Percentiles rank a stretch among this genome's conserved stretches.
phyloP scores from a whole-genome alignment of 2,113 vertebrate species.

The Mugil cephalus region DNA sequence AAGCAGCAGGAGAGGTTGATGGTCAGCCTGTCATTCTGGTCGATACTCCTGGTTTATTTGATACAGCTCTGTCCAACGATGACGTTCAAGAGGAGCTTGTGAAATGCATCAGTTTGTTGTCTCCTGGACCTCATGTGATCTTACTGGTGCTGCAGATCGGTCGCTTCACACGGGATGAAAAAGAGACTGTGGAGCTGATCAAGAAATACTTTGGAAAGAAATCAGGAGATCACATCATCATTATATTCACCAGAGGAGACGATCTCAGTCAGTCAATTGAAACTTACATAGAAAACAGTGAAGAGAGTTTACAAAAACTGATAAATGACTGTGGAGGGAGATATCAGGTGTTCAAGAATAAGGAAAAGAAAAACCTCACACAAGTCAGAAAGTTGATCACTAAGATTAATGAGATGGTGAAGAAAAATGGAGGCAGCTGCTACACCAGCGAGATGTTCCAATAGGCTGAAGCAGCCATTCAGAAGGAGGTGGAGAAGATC shows the following conservation, averaged over 20 bases:
- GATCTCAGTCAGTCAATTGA: not conserved
- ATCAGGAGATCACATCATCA: not conserved
- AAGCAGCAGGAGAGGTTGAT: too few species aligned
- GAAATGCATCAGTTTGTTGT: too few species aligned
- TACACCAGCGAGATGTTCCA: not conserved
- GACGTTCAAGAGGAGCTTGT: too few species aligned
- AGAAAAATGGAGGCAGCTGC: slow-evolving; percentile 10
- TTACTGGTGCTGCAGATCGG: too few species aligned
- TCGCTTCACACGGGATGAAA: too few species aligned
- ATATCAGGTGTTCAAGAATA: slow-evolving; percentile 2
- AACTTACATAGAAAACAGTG: not conserved
- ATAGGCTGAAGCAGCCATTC: not conserved
- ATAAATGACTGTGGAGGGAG: not conserved
- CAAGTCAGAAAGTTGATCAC: slow-evolving; percentile 9
- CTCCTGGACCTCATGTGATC: too few species aligned
- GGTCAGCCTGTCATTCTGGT: too few species aligned
- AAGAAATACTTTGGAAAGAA: not conserved
- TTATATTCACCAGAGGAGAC: not conserved
- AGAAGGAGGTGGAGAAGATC: not conserved
- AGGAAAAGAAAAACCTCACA: not conserved
- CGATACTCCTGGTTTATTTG: too few species aligned
- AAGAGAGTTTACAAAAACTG: not conserved
- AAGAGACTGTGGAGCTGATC: too few species aligned
- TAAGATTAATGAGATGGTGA: not conserved
- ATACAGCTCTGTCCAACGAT: too few species aligned